A percentile compares a stretch with the other conserved stretches of the same genome.
phyloP scores from a whole-genome alignment of 2,888 invertebrate genomes.

The Venusia cambrica region DNA sequence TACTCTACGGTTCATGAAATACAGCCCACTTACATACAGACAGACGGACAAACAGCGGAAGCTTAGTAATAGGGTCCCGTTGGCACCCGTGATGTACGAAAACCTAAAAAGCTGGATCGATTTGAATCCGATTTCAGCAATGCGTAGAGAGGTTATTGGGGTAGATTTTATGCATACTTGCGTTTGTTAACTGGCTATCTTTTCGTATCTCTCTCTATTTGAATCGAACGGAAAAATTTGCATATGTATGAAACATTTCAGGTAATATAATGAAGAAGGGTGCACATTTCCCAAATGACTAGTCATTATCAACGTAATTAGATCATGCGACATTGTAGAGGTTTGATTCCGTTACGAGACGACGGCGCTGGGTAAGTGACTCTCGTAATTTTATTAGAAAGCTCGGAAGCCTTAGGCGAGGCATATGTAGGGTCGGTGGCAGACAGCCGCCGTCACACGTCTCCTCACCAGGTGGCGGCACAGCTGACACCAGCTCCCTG shows the following conservation, averaged over 20 bases:
- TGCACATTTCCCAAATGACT: conserved; percentile 15
- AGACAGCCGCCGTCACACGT: conserved; percentile 23
- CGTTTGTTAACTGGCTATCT: too few species aligned
- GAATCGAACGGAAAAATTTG: too few species aligned
- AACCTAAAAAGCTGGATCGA: too few species aligned
- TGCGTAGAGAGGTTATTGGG: too few species aligned
- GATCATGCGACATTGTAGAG: conserved; percentile 24
- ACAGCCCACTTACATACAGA: too few species aligned
- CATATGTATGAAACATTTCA: conserved; percentile 13
- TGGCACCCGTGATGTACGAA: too few species aligned
- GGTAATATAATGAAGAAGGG: conserved; percentile 5
- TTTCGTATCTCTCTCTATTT: too few species aligned
- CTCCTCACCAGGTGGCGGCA: conserved; percentile 51
- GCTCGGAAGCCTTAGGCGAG: conserved; percentile 57
- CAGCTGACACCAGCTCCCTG: conserved; percentile 53
- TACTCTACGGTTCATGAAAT: too few species aligned
- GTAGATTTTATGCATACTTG: too few species aligned
- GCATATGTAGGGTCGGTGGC: conserved; percentile 16
- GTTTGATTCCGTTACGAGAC: conserved; percentile 15
- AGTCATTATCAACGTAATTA: conserved; percentile 23
- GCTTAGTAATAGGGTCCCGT: too few species aligned
- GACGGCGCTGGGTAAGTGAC: conserved; percentile 35
- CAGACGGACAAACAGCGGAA: too few species aligned
- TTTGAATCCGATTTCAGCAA: too few species aligned
- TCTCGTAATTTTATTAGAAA: conserved; percentile 48